A percentile compares a stretch with the other conserved stretches of the same genome.
phyloP scores from a whole-genome alignment of 2,797 vertebrate genomes.

The Phrynocephalus guinanensis region DNA sequence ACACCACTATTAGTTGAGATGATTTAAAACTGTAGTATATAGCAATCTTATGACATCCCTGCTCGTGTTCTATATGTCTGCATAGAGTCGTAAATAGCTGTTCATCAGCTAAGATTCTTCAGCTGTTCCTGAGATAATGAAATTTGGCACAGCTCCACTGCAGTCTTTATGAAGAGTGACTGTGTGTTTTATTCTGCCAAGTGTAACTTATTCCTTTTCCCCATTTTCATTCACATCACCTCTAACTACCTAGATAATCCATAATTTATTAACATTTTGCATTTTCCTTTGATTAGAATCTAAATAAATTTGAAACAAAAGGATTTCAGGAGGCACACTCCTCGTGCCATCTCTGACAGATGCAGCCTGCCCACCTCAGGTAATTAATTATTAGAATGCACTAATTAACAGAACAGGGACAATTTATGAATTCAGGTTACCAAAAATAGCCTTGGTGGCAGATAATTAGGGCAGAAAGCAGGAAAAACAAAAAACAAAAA shows the following conservation, averaged over 20 bases:
- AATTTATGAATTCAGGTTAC: slow-evolving; percentile 18
- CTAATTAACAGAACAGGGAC: slow-evolving; percentile 1
- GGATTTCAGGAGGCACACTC: not conserved
- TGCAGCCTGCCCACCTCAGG: not conserved
- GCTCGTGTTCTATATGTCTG: accelerated
- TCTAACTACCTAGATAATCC: slow-evolving; percentile 1
- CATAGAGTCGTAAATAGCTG: not conserved
- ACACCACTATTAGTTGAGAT: not conserved
- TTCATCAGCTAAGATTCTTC: not conserved
- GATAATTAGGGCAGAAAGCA: not conserved
- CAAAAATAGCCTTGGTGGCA: not conserved
- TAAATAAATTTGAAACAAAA: slow-evolving; percentile 2
- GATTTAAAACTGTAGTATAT: not conserved
- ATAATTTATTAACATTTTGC: slow-evolving; percentile 11
- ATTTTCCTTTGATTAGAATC: not conserved
- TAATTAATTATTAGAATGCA: slow-evolving; percentile 33
- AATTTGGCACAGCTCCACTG: not conserved
- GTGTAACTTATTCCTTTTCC: not conserved
- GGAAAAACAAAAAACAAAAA: not conserved
- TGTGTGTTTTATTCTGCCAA: not conserved
- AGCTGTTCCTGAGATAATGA: not conserved
- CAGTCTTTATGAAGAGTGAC: not conserved
- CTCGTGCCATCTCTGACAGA: slow-evolving; percentile 7
- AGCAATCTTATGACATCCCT: not conserved
- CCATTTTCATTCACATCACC: not conserved